phyloP scores from a whole-genome alignment of 2,888 invertebrate species.

The Caenorhabditis panamensis region DNA sequence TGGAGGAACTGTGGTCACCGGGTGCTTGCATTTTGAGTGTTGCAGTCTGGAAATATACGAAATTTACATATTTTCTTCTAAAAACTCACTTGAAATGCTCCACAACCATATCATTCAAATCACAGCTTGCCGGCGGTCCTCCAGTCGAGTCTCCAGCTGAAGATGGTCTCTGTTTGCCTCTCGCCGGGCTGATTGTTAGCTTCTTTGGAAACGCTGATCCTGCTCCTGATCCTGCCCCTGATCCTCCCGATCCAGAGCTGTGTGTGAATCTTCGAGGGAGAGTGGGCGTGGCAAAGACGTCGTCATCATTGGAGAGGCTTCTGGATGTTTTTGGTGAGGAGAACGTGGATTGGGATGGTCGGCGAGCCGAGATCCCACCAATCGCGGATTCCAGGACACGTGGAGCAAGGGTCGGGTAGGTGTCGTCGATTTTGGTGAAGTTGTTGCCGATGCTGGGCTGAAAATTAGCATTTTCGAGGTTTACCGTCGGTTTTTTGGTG shows the following conservation, averaged over 20 bases:
- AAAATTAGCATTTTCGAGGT: no score
- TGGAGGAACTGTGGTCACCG: conserved; percentile 96
- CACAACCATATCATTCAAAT: conserved; percentile 93
- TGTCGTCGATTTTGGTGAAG: conserved; percentile 26
- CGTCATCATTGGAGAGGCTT: conserved; percentile 37
- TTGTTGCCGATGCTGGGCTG: conserved; percentile 23
- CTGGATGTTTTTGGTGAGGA: conserved; percentile 21
- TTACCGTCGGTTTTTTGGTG: no score
- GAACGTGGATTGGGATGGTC: neutral
- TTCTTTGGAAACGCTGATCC: conserved; percentile 23
- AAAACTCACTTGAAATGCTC: conserved; percentile 83
- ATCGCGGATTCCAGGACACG: conserved; percentile 32
- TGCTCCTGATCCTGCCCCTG: no score
- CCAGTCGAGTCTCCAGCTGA: conserved; percentile 3
- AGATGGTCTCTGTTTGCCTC: conserved; percentile 16
- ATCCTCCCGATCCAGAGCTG: no score
- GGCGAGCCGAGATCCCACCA: conserved; percentile 17
- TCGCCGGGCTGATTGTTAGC: conserved; percentile 24
- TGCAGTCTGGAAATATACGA: conserved; percentile 86
- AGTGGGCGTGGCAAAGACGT: conserved; percentile 52
- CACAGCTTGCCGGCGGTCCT: conserved; percentile 79
- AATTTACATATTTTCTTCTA: neutral
- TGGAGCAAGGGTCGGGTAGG: conserved; percentile 26
- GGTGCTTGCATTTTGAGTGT: conserved; percentile 97
- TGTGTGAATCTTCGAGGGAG: conserved; percentile 2